These are phyloP conservation scores for Serinus canaria DNA, from an alignment of 2,113 vertebrate genomes.

Conservation along the genomic window DNA sequence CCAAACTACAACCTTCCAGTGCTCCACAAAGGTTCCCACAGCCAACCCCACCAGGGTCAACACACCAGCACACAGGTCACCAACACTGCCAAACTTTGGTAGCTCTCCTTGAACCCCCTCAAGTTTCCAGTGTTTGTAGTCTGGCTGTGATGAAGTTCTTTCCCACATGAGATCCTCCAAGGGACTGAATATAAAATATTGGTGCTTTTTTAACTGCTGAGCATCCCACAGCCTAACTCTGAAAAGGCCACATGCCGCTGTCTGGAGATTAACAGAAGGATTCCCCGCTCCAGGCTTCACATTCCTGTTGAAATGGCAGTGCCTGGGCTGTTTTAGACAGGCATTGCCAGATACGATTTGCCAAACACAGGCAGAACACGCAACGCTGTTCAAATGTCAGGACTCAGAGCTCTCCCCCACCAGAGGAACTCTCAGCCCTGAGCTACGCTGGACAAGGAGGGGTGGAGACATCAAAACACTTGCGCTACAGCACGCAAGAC, in stretches of 20 bases:
- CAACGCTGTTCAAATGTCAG: background rate
- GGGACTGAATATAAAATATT: background rate
- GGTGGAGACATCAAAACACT: background rate
- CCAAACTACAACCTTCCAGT: background rate
- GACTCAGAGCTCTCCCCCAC: background rate
- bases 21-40: background rate
- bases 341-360: background rate
- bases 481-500: accelerated
- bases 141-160: background rate
- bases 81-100: background rate
- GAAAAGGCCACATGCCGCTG: background rate
- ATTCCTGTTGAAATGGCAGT: background rate
- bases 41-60: accelerated
- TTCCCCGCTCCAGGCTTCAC: background rate
- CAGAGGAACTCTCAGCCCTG: background rate
- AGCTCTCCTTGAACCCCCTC: background rate
- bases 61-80: background rate
- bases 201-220: background rate
- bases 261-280: background rate
- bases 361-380: background rate
- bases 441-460: background rate
- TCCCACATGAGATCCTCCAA: background rate
- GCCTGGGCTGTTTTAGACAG: background rate
- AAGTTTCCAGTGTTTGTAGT: background rate
- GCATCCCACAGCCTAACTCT: background rate